phyloP scores from a whole-genome alignment of 2,797 vertebrate genomes.

The Enteromius unitaeniatus region DNA sequence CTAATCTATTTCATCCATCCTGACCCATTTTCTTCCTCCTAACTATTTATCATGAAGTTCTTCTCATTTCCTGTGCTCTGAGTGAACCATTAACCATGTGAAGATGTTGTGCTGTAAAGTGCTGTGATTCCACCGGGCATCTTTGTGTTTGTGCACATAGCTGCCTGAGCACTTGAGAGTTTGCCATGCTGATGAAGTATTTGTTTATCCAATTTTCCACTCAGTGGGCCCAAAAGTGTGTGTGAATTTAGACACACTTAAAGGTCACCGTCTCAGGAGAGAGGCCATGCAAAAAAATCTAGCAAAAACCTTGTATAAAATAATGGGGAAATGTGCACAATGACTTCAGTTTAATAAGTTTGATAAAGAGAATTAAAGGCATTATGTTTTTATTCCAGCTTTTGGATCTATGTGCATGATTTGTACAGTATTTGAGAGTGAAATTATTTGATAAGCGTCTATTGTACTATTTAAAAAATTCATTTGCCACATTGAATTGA shows the following conservation, averaged over 20 bases:
- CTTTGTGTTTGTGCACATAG: slow-evolving; percentile 36
- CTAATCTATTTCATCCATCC: background rate
- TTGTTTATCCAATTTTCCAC: slow-evolving; percentile 80
- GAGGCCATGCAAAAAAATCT: slow-evolving; percentile 56
- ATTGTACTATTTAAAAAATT: background rate
- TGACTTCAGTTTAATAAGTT: slow-evolving; percentile 6
- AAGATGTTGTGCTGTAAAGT: slow-evolving; percentile 28
- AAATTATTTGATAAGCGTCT: background rate
- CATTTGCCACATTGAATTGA: background rate
- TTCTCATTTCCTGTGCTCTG: slow-evolving; percentile 18
- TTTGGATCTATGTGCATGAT: background rate
- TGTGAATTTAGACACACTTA: slow-evolving; percentile 73
- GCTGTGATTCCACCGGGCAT: slow-evolving; percentile 21
- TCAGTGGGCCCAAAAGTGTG: slow-evolving; percentile 71
- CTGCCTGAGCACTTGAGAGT: slow-evolving; percentile 50
- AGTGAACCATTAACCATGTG: slow-evolving; percentile 36
- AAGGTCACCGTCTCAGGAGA: slow-evolving; percentile 69
- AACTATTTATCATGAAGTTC: slow-evolving; percentile 14
- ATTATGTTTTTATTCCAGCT: background rate
- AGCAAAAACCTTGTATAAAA: slow-evolving; percentile 7
- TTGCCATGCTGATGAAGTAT: slow-evolving; percentile 73
- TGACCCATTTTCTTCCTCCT: slow-evolving; percentile 2
- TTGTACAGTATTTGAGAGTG: background rate
- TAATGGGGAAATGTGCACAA: slow-evolving; percentile 18
- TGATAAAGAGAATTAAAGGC: background rate